These are phyloP conservation scores for Taurulus bubalis DNA, from an alignment of 2,113 vertebrate genomes.

Conservation along the genomic window DNA sequence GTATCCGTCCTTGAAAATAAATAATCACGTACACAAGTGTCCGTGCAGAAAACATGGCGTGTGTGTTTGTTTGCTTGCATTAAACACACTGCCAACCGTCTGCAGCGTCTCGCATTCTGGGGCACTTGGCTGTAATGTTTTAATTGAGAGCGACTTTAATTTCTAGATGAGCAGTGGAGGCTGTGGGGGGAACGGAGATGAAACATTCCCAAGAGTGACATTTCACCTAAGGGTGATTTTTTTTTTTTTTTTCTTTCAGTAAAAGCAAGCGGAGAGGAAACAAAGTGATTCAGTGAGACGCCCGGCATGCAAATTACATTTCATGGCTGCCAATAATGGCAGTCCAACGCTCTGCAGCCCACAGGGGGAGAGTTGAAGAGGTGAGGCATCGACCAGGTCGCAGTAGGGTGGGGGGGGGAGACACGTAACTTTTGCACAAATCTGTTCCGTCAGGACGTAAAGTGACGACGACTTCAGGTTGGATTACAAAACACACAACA, in stretches of 20 bases:
- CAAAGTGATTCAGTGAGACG: neutral
- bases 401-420: too few species aligned
- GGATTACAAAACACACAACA: neutral
- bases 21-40: neutral
- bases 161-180: neutral
- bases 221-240: neutral
- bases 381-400: neutral
- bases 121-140: neutral
- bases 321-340: neutral
- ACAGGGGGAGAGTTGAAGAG: slow-evolving; percentile 1
- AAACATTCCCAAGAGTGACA: slow-evolving; percentile 16
- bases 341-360: slow-evolving; percentile 7
- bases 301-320: slow-evolving; percentile 4
- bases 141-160: slow-evolving; percentile 7
- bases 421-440: neutral
- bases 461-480: neutral
- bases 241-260: slow-evolving; percentile 12
- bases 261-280: neutral
- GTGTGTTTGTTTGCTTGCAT: neutral
- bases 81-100: neutral
- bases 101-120: neutral
- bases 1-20: slow-evolving; percentile 33
- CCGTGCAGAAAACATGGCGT: neutral
- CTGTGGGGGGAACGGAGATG: neutral
- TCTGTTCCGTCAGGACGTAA: neutral